Evolutionary conservation across 2,888 invertebrate species (phyloP).

Genomic region (Cryptocheilus praepositus): DNA sequence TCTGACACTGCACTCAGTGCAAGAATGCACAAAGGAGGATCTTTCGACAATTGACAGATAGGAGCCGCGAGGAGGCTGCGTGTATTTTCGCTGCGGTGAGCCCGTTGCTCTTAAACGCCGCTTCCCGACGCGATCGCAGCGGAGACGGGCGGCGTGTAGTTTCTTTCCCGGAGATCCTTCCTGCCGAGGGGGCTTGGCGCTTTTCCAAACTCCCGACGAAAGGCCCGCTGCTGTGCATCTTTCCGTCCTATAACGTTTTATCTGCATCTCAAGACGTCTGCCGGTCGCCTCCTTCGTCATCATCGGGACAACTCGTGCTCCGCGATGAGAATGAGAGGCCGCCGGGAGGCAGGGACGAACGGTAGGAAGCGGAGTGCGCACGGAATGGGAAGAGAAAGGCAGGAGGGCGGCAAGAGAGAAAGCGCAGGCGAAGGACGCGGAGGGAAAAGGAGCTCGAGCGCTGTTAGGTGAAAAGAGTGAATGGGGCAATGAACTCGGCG

Average conservation of each 20-base stretch:
- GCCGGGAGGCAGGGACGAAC: not conserved
- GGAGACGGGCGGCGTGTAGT: constrained; percentile 10
- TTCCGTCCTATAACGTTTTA: constrained; percentile 19
- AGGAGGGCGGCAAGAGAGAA: too few relatives aligned
- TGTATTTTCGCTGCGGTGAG: constrained; percentile 20
- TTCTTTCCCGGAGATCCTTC: constrained; percentile 18
- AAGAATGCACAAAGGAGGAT: constrained; percentile 12
- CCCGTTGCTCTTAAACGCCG: constrained; percentile 39
- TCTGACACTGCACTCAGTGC: constrained; percentile 2
- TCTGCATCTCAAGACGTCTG: constrained; percentile 17
- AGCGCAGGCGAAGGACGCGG: too few relatives aligned
- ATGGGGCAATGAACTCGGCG: too few relatives aligned
- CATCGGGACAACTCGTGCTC: constrained; percentile 8
- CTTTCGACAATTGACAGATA: constrained; percentile 10
- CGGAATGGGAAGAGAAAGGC: too few relatives aligned
- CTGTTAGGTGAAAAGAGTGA: too few relatives aligned
- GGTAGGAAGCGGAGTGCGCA: too few relatives aligned
- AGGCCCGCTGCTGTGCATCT: constrained; percentile 5
- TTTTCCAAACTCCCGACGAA: constrained; percentile 26
- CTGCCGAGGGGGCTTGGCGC: constrained; percentile 27
- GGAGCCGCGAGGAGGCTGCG: constrained; percentile 12
- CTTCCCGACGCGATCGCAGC: constrained; percentile 3
- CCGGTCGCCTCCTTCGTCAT: constrained; percentile 9
- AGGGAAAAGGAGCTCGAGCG: too few relatives aligned
- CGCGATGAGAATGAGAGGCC: not conserved